Evolutionary conservation across 2,888 invertebrate species (phyloP).

Genomic region (Fragum sueziense): DNA sequence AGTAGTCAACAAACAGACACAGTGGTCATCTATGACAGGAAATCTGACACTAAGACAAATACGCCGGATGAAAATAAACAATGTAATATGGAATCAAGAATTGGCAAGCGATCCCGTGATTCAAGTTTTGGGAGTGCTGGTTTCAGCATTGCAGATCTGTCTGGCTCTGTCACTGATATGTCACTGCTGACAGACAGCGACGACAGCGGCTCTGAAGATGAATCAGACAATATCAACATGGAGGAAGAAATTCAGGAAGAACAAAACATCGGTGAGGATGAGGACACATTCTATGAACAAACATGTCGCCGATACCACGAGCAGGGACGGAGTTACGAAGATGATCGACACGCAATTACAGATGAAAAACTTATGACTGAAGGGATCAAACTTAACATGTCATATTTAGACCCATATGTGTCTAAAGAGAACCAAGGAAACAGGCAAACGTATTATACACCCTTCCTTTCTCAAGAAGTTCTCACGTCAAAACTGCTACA

Average conservation of each 20-base stretch:
- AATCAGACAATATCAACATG: not conserved
- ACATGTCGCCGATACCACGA: conserved; percentile 30
- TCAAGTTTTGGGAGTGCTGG: not conserved
- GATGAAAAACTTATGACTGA: conserved; percentile 22
- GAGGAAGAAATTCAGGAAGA: not conserved
- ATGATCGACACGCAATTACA: not conserved
- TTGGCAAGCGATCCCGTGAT: not conserved
- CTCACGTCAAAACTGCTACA: conserved; percentile 18
- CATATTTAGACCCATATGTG: conserved; percentile 14
- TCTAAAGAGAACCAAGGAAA: conserved; percentile 12
- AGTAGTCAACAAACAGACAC: too few relatives aligned
- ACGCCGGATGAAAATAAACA: not conserved
- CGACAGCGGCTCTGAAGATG: conserved; percentile 2
- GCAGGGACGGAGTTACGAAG: not conserved
- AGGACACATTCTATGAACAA: conserved; percentile 51
- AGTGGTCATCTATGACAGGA: not conserved
- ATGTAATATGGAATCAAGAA: not conserved
- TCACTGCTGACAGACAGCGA: conserved; percentile 27
- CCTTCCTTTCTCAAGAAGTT: not conserved
- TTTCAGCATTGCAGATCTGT: not conserved
- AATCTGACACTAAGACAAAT: not conserved
- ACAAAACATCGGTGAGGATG: not conserved
- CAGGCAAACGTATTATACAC: conserved; percentile 30
- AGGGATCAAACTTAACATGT: conserved; percentile 22
- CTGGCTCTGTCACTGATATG: not conserved